A percentile compares a stretch with the other conserved stretches of the same genome.
phyloP scores from a whole-genome alignment of 2,113 vertebrate species.

The Neolamprologus variostigma region DNA sequence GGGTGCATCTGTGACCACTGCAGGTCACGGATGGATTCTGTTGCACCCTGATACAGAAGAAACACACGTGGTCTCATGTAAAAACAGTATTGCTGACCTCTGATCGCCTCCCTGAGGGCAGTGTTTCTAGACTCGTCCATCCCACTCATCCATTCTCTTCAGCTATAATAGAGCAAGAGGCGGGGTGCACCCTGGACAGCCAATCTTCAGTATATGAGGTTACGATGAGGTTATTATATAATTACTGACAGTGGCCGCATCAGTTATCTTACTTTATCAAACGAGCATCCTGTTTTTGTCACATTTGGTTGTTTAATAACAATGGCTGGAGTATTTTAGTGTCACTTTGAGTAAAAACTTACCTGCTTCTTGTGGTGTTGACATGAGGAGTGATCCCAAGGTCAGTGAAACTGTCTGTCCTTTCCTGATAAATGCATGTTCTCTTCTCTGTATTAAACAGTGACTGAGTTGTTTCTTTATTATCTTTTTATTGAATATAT shows the following conservation, averaged over 20 bases:
- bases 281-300: accelerated
- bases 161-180: neutral
- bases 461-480: neutral
- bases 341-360: neutral
- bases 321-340: neutral
- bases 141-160: neutral
- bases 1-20: neutral
- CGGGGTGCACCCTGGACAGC: neutral
- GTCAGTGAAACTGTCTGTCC: neutral
- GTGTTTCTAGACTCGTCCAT: neutral
- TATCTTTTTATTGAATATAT: neutral
- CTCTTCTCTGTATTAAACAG: neutral
- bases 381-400: neutral
- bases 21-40: neutral
- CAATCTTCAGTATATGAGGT: neutral
- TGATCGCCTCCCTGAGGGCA: neutral
- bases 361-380: neutral
- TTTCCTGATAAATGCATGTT: neutral
- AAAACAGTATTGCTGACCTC: neutral
- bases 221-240: neutral
- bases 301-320: neutral
- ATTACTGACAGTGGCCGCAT: neutral
- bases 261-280: neutral
- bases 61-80: accelerated
- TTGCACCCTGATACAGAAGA: neutral